Evolutionary conservation across 2,113 vertebrate species (phyloP), one percentile per base, ranked within the genome.

Genomic region (Carassius carassius): DNA sequence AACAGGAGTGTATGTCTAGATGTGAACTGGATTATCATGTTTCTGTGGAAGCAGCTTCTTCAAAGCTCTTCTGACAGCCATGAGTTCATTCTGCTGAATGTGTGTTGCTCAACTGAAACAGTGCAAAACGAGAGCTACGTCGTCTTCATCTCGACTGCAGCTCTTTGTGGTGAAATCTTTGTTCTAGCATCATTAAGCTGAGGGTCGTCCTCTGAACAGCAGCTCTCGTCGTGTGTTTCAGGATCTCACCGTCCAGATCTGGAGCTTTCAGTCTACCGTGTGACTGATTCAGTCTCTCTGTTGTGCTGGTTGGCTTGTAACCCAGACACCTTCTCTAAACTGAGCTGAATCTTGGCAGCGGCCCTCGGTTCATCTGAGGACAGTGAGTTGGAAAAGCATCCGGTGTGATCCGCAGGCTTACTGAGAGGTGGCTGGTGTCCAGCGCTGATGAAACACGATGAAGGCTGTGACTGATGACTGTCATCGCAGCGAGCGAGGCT

Each of bases 271-370:
- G 54, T n/a, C n/a, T n/a, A n/a, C n/a, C n/a, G n/a, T n/a, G n/a
- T 25, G 63, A 67, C 7, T 35, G 63, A 17, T 32, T 32, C 9
- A 32, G 32, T 60, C 56, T 29, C 62, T 65, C 62, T 3, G 62
- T 1, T 65, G 62, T 14, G 62, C 12, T 13, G 63, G 5, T 67
- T 35, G 63, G 63, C 14, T 7, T 4, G 62, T 65, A 29, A 16
- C 62, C 62, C 62, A 29, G 62, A 14, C 29, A 67, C 63, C 63
- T 67, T 67, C 63, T 17, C 17, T 67, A 67, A 67, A 67, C 63
- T 3, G 63, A 67, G 63, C 25, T 17, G 63, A 3, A 1, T 67
- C 14, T 67, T 9, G 63, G 63, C 63, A 67, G 63, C 63, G 25
- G 29, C 14, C 6, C 0, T 63, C 0, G 29, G 63, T 67, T 32